Percentiles rank a stretch among this genome's conserved stretches.
phyloP scores from a whole-genome alignment of 1,140 invertebrate genomes.

The Nephila pilipes region DNA sequence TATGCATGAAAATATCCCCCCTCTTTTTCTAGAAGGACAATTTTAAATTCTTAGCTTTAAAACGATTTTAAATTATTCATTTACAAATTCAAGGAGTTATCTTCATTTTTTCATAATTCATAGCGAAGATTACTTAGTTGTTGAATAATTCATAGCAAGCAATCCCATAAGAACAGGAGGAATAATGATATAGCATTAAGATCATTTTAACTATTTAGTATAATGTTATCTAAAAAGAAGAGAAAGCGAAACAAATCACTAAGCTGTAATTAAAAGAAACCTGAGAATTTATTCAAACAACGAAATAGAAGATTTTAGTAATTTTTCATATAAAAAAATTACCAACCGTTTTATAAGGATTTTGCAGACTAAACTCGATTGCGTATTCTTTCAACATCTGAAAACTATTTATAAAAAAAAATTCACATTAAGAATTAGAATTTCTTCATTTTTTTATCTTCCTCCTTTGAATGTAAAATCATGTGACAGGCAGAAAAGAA shows the following conservation, averaged over 20 bases:
- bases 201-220: background rate
- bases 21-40: too few relatives aligned
- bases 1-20: too few relatives aligned
- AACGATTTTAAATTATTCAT: too few relatives aligned
- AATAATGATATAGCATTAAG: background rate
- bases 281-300: background rate
- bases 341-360: background rate
- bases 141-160: background rate
- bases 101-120: background rate
- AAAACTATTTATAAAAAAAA: conserved; percentile 16
- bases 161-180: background rate
- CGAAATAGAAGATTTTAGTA: background rate
- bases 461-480: background rate
- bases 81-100: background rate
- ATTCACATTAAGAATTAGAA: background rate
- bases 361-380: background rate
- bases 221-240: background rate
- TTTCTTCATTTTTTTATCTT: background rate
- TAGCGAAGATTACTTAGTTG: background rate
- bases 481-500: conserved; percentile 1
- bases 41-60: too few relatives aligned
- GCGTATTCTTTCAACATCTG: conserved; percentile 16
- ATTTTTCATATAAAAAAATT: background rate
- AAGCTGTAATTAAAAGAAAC: background rate
- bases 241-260: background rate